These are phyloP conservation scores for Pocillopora damicornis DNA, from an alignment of 64 coral and sea anemone genomes.

Conservation along the genomic window DNA sequence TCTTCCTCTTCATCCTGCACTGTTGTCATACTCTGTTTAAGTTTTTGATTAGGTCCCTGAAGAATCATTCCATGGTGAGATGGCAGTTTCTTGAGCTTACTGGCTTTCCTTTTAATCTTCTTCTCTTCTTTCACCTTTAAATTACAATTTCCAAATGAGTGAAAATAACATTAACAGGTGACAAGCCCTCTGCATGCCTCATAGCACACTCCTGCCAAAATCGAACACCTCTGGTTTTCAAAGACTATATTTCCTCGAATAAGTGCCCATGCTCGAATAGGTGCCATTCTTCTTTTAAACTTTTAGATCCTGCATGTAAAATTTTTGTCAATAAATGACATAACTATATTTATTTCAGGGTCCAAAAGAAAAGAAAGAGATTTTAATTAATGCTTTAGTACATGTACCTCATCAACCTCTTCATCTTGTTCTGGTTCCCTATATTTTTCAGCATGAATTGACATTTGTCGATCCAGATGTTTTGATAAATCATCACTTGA, in stretches of 20 bases:
- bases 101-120: neutral
- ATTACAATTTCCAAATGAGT: too few species aligned
- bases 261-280: too few species aligned
- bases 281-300: too few species aligned
- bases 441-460: constrained; percentile 44
- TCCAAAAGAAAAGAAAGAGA: too few species aligned
- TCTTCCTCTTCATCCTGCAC: neutral
- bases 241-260: too few species aligned
- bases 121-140: constrained; percentile 1
- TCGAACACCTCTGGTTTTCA: too few species aligned
- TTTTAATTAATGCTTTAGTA: neutral
- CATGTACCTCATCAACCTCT: constrained; percentile 39
- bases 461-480: constrained; percentile 31
- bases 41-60: constrained; percentile 1
- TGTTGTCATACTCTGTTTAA: neutral
- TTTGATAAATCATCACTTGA: constrained; percentile 32
- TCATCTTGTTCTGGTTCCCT: constrained; percentile 16
- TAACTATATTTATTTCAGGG: too few species aligned
- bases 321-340: too few species aligned
- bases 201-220: too few species aligned
- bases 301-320: too few species aligned
- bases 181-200: too few species aligned
- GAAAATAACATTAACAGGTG: too few species aligned
- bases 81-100: constrained; percentile 20
- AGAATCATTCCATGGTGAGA: constrained; percentile 1